Conservation (phyloP, 1,140 invertebrate genomes). For the Eupristina koningsbergeri region DNA sequence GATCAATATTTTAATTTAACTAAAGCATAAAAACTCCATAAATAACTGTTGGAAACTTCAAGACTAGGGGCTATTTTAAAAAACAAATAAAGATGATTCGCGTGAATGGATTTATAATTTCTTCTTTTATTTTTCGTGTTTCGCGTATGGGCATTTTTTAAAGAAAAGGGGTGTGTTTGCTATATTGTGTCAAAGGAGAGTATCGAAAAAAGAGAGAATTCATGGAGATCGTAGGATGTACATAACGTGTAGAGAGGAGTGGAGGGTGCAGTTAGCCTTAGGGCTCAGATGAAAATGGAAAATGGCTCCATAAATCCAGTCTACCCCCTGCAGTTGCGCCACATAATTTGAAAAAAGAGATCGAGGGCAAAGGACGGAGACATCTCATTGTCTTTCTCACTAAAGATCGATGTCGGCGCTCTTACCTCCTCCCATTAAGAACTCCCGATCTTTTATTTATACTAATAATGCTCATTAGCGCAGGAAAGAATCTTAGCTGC, state of each 20-base stretch:
- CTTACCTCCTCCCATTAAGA: background rate
- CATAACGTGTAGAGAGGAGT: background rate
- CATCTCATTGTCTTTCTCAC: background rate
- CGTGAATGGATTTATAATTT: background rate
- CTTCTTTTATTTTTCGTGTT: background rate
- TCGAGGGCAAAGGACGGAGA: background rate
- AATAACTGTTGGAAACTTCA: too few relatives aligned
- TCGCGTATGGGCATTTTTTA: background rate
- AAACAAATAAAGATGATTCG: too few relatives aligned
- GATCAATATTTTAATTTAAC: too few relatives aligned
- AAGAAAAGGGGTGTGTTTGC: background rate
- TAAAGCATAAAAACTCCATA: too few relatives aligned
- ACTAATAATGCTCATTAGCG: constrained; percentile 30
- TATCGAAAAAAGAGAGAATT: background rate
- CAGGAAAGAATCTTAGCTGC: background rate
- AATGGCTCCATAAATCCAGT: constrained; percentile 38
- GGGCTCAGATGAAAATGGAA: constrained; percentile 12
- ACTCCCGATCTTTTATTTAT: constrained; percentile 16
- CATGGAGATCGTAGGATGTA: background rate
- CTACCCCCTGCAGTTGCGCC: constrained; percentile 7
- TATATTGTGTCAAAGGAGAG: constrained; percentile 25
- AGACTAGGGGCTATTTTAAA: too few relatives aligned
- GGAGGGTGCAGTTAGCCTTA: constrained; percentile 9
- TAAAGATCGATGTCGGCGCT: constrained; percentile 19
- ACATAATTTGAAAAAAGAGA: constrained; percentile 36